Evolutionary conservation across 2,888 invertebrate genomes (phyloP), one percentile per base, ranked within the genome.

Genomic region (Dexiosoma caninum): DNA sequence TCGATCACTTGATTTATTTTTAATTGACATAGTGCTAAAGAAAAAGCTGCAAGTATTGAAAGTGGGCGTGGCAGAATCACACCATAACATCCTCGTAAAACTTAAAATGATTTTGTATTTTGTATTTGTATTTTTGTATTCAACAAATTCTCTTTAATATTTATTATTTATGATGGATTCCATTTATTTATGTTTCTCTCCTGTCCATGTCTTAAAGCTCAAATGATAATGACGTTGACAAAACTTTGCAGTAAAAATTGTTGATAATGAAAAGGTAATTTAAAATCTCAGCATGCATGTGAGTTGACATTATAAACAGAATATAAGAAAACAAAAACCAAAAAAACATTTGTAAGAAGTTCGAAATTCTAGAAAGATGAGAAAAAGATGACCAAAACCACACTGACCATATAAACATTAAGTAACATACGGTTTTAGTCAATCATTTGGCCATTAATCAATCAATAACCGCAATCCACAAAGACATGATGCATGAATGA

Each of bases 401-500:
- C 23, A 7, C 44, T 46, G 5, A 35, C 27, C 21, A 14, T 40
- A 66, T 21, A 57, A 66, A 57, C 42, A 53, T 35, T 2, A 32
- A 51, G 42, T 30, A 42, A 51, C 32, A 37, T 32, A 21, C 7
- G 23, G 30, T 32, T 42, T 14, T 10, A 59, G 49, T 67, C 66
- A 49, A 59, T 59, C 57, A 66, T 59, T 66, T 66, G 57, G 59
- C 57, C 64, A 75, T 59, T 66, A 66, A 66, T 75, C 74, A 75
- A 67, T 59, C 74, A 75, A 67, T 59, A 49, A 27, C 32, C 9
- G n/a, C n/a, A 21, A 42, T n/a, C n/a, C 40, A 51, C 30, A 75
- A 42, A 7, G 8, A 6, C 66, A 66, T 40, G 21, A 51, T 51
- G 40, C 21, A 42, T 14, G 30, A 59, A 21, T 49, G 66, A 40